Percentiles rank a stretch among this genome's conserved stretches.
Evolutionary conservation across 2,797 vertebrate genomes (phyloP).

Genomic region (Thalassophryne amazonica): DNA sequence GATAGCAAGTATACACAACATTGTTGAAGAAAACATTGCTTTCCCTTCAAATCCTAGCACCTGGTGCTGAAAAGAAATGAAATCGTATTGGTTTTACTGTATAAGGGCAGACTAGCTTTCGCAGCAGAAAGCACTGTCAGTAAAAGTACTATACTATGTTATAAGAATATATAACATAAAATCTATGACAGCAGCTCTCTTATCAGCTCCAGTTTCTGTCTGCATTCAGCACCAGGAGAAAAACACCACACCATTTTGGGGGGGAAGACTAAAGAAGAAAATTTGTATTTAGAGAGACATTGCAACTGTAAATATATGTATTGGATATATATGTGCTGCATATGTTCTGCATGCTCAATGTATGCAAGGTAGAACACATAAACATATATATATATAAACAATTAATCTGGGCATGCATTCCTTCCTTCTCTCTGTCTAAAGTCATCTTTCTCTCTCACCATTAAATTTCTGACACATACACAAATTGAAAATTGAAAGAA

Average conservation of each 20-base stretch:
- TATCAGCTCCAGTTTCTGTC: constrained; percentile 11
- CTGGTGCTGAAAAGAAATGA: constrained; percentile 17
- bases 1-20: constrained; percentile 18
- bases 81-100: constrained; percentile 9
- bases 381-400: constrained; percentile 4
- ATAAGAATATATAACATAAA: constrained; percentile 14
- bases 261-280: neutral
- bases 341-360: neutral
- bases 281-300: constrained; percentile 33
- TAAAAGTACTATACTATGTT: constrained; percentile 11
- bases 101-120: constrained; percentile 14
- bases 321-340: too few relatives aligned
- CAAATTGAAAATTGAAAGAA: neutral
- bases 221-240: neutral
- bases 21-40: constrained; percentile 10
- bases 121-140: constrained; percentile 13
- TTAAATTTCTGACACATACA: neutral
- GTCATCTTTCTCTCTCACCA: neutral
- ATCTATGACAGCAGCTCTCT: constrained; percentile 1
- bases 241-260: constrained; percentile 2
- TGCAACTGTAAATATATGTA: neutral
- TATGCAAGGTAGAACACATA: constrained; percentile 4
- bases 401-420: neutral
- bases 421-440: neutral
- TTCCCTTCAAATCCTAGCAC: constrained; percentile 7